Conservation (phyloP, 2,113 vertebrate species). For the Morphnarchus princeps region DNA sequence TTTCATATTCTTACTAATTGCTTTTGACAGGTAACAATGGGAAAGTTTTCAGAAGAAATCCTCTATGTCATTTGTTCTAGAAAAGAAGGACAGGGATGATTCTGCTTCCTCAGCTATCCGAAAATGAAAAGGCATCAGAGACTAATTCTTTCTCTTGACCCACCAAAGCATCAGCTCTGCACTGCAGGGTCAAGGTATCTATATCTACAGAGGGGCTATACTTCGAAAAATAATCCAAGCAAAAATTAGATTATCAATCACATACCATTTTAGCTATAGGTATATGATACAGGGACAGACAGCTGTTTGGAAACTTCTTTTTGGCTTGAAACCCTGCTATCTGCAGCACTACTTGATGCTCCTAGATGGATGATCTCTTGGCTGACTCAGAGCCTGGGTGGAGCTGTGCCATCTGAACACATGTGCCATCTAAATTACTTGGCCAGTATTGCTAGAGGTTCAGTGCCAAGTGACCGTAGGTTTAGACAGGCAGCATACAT, state of each 20-base stretch:
- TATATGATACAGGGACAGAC: not conserved
- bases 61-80: not conserved
- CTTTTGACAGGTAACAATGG: not conserved
- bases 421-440: constrained; percentile 66
- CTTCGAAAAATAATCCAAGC: not conserved
- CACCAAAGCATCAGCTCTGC: not conserved
- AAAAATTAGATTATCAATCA: not conserved
- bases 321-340: constrained; percentile 17
- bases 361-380: constrained; percentile 44
- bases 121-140: not conserved
- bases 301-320: constrained; percentile 30
- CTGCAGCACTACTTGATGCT: constrained; percentile 13
- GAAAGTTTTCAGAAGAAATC: not conserved
- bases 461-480: constrained; percentile 45
- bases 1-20: not conserved
- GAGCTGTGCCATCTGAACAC: constrained; percentile 62
- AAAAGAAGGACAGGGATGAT: not conserved
- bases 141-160: not conserved
- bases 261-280: not conserved
- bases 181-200: not conserved
- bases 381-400: constrained; percentile 39
- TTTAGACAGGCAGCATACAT: constrained; percentile 66
- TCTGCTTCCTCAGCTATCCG: not conserved
- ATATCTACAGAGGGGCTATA: not conserved
- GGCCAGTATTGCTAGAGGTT: not conserved